Evolutionary conservation across 2,888 invertebrate genomes (phyloP).

Genomic region (Trichogramma evanescens): DNA sequence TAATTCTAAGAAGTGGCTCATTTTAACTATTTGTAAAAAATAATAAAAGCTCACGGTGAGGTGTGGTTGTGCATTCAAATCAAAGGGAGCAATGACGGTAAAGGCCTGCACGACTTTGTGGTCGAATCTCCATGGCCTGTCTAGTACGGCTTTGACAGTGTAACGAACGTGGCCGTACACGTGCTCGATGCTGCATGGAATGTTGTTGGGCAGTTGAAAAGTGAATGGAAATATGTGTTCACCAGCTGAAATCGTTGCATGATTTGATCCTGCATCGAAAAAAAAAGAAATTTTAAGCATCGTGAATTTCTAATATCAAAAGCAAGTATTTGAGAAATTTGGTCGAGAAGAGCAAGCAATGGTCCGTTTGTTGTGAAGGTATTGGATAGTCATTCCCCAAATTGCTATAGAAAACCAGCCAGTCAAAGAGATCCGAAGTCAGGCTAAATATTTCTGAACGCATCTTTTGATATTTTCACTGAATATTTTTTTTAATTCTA

Average conservation of each 20-base stretch:
- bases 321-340: too few species aligned
- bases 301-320: too few species aligned
- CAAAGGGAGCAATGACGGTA: constrained; percentile 68
- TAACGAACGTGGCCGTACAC: constrained; percentile 68
- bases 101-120: constrained; percentile 71
- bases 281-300: too few species aligned
- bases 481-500: too few species aligned
- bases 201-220: constrained; percentile 62
- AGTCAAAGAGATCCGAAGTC: too few species aligned
- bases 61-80: constrained; percentile 62
- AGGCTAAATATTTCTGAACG: too few species aligned
- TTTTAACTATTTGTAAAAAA: not conserved
- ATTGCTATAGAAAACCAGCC: too few species aligned
- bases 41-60: constrained; percentile 52
- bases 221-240: constrained; percentile 67
- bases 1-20: not conserved
- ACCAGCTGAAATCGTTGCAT: constrained; percentile 62
- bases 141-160: constrained; percentile 66
- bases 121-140: constrained; percentile 75
- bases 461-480: too few species aligned
- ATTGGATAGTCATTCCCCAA: too few species aligned
- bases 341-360: too few species aligned
- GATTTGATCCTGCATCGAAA: constrained; percentile 35
- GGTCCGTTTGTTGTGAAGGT: too few species aligned
- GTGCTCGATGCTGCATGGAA: constrained; percentile 69